Base-by-base conservation (phyloP, 1,140 invertebrate species). In the Triops longicaudatus region DNA sequence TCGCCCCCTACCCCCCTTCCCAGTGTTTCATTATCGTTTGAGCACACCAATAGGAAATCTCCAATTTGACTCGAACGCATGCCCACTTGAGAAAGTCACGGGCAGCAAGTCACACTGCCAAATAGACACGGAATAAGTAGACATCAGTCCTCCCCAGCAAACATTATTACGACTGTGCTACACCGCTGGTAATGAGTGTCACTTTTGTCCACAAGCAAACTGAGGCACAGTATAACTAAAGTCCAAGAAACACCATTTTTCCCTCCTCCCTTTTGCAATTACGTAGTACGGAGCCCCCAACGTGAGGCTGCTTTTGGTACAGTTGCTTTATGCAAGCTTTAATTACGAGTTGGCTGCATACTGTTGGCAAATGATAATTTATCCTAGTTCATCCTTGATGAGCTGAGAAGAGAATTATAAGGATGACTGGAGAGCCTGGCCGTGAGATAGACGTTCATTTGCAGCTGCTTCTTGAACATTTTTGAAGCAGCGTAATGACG, bases 21-120 rank as follows among this genome's bases (percentile, higher is more conserved):
- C 31, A 7, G 22, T 12, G 50, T 63, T 63, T 63, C 50, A 63
- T 22, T 22, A 63, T 22, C 17, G 50, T 63, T 63, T 22, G 22
- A 63, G 50, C 22, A 22, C 22, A 63, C 50, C 50, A 63, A 63
- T 63, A 63, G 50, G 50, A 63, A 63, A 63, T 63, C 50, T 63
- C 50, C 50, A 63, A 63, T n/a, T 63, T 63, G 50, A 63, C 50
- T 63, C 22, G 10, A 63, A 63, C 50, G 50, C 50, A 63, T 63
- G 50, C 50, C 50, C 50, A 63, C 50, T 63, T 63, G 50, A 63
- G 50, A 63, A 63, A 63, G 50, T 63, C 50, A 63, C 22, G 50
- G 44, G 50, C 17, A n/a, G 50, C 50, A 63, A 63, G 50, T 63
- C 50, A 63, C 50, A 63, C 50, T 14, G 17, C 14, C 50, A 63